These are phyloP conservation scores for Lepidothrix coronata DNA, from an alignment of 2,113 vertebrate species.

Conservation along the genomic window DNA sequence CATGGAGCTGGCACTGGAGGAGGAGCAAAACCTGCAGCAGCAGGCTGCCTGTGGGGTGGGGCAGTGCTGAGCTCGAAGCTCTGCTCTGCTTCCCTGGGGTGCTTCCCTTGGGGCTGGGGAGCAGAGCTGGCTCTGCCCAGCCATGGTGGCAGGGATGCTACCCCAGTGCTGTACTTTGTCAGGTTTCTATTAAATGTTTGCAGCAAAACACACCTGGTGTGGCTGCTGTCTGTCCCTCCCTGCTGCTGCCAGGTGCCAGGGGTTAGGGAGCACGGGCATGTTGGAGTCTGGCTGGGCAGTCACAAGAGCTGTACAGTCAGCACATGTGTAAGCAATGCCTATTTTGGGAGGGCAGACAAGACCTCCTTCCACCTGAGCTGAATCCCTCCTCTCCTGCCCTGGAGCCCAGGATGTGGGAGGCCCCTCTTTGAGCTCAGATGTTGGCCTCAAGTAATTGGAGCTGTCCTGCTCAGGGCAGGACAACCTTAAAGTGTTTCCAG, in stretches of 20 bases:
- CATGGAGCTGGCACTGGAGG: not conserved
- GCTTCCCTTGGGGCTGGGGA: not conserved
- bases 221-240: not conserved
- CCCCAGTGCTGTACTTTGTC: not conserved
- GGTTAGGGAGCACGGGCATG: not conserved
- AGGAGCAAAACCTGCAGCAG: not conserved
- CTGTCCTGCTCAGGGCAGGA: not conserved
- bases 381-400: not conserved
- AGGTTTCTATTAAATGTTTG: constrained; percentile 36
- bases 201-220: not conserved
- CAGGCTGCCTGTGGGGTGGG: not conserved
- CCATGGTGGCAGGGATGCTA: not conserved
- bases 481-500: constrained; percentile 46
- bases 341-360: not conserved
- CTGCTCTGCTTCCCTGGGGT: not conserved
- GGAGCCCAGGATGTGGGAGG: not conserved
- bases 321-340: not conserved
- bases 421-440: not conserved
- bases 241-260: not conserved
- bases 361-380: accelerated
- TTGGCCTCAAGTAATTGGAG: constrained; percentile 41
- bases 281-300: not conserved
- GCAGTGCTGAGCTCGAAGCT: not conserved
- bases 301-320: not conserved
- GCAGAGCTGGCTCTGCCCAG: not conserved